Evolutionary conservation across 2,113 vertebrate genomes (phyloP).

Genomic region (Sapajus apella): DNA sequence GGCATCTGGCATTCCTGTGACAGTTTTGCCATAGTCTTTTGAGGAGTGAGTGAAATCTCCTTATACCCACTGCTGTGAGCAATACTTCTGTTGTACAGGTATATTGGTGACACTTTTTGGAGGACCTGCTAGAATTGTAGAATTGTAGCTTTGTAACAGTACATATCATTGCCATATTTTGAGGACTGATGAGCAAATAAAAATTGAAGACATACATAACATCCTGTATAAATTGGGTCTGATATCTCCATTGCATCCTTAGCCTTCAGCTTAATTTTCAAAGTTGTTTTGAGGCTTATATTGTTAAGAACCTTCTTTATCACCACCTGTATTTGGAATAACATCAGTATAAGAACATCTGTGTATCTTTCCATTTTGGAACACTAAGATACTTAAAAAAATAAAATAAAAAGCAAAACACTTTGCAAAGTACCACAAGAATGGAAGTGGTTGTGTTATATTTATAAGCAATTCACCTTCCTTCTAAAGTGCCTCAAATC

Average conservation of each 20-base stretch:
- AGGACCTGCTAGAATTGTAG: background rate
- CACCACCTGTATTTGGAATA: background rate
- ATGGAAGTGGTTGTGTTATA: background rate
- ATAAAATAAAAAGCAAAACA: background rate
- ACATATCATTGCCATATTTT: background rate
- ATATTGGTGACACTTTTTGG: background rate
- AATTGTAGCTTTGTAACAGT: background rate
- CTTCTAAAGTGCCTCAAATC: background rate
- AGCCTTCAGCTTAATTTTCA: background rate
- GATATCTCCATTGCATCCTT: background rate
- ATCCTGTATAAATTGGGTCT: background rate
- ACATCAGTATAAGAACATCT: slow-evolving; percentile 54
- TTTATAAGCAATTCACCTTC: background rate
- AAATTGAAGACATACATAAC: background rate
- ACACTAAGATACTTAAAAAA: slow-evolving; percentile 35
- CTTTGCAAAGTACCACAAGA: background rate
- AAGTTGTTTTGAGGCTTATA: background rate
- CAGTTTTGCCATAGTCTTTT: background rate
- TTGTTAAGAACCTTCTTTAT: background rate
- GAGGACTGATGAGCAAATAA: background rate
- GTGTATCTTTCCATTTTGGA: slow-evolving; percentile 55
- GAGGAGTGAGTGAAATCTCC: background rate
- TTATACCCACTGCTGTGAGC: background rate
- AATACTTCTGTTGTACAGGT: background rate
- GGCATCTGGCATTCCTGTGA: too few species aligned